phyloP scores from a whole-genome alignment of 2,113 vertebrate genomes.

The Gymnorhina tibicen region DNA sequence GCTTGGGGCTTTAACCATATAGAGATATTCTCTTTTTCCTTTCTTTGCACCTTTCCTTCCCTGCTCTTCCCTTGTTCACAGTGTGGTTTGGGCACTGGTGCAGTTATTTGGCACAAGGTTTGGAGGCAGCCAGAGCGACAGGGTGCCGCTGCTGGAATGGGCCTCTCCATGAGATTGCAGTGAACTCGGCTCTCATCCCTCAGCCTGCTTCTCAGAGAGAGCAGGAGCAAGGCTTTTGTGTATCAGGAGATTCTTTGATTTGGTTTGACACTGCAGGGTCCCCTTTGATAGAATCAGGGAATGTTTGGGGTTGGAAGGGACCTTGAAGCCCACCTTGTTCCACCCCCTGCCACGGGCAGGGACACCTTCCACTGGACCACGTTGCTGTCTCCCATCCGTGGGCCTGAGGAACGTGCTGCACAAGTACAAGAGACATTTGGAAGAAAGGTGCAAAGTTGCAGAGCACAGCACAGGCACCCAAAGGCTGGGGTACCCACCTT shows the following conservation, averaged over 20 bases:
- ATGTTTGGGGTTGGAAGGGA: neutral
- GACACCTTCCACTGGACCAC: neutral
- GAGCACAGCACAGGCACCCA: neutral
- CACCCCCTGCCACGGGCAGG: neutral
- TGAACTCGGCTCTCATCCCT: neutral
- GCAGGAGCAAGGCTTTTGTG: neutral
- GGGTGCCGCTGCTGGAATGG: neutral
- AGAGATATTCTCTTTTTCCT: neutral
- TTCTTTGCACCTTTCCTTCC: neutral
- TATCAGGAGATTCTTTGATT: neutral
- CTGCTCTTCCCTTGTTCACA: neutral
- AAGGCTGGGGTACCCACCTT: neutral
- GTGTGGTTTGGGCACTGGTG: neutral
- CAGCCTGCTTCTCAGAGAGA: neutral
- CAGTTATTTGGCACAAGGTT: neutral
- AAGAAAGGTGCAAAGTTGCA: neutral
- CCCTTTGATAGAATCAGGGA: neutral
- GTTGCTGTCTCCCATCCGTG: fast-evolving
- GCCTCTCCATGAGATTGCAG: neutral
- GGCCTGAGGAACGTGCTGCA: neutral
- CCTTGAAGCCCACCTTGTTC: neutral
- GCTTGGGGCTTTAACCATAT: neutral
- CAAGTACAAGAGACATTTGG: neutral
- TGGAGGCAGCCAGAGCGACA: neutral
- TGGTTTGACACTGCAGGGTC: neutral